These are phyloP conservation scores for Scaptomyza pallida DNA, from an alignment of 1,140 invertebrate species.

Conservation along the genomic window DNA sequence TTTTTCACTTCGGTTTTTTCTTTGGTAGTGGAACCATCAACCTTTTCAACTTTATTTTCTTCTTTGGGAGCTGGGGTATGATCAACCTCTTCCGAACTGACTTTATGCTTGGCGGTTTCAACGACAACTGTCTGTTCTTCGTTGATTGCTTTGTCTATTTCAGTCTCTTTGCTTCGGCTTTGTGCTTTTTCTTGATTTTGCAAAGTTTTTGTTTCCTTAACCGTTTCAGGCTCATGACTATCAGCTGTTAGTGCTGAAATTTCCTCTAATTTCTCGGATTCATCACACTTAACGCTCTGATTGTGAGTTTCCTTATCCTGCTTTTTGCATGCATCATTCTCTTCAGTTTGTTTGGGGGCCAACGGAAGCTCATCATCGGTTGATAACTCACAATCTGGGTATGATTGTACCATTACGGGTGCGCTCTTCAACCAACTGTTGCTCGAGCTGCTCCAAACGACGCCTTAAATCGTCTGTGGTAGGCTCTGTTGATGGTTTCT, in stretches of 20 bases:
- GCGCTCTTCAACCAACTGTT: slow-evolving; percentile 59
- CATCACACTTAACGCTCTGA: slow-evolving; percentile 53
- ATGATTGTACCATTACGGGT: slow-evolving; percentile 47
- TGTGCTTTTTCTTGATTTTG: slow-evolving; percentile 63
- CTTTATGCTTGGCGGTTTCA: neutral
- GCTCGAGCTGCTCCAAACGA: slow-evolving; percentile 63
- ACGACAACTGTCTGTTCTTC: neutral
- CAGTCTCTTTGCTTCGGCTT: slow-evolving; percentile 34
- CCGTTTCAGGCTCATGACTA: slow-evolving; percentile 45
- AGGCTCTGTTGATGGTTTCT: slow-evolving; percentile 33
- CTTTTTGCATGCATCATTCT: slow-evolving; percentile 39
- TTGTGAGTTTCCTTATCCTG: slow-evolving; percentile 60
- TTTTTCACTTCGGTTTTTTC: neutral
- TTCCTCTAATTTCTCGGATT: slow-evolving; percentile 43
- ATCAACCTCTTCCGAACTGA: neutral
- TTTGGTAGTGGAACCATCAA: neutral
- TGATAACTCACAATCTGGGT: slow-evolving; percentile 12
- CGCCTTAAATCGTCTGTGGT: slow-evolving; percentile 63
- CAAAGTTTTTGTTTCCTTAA: slow-evolving; percentile 64
- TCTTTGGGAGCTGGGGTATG: neutral
- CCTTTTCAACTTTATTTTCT: neutral
- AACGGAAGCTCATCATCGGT: neutral
- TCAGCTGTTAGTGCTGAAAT: neutral
- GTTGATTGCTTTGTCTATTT: slow-evolving; percentile 2
- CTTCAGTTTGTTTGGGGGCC: slow-evolving; percentile 4